A percentile compares a stretch with the other conserved stretches of the same genome.
Evolutionary conservation across 2,797 vertebrate genomes (phyloP).

Genomic region (Urophycis tenuis): DNA sequence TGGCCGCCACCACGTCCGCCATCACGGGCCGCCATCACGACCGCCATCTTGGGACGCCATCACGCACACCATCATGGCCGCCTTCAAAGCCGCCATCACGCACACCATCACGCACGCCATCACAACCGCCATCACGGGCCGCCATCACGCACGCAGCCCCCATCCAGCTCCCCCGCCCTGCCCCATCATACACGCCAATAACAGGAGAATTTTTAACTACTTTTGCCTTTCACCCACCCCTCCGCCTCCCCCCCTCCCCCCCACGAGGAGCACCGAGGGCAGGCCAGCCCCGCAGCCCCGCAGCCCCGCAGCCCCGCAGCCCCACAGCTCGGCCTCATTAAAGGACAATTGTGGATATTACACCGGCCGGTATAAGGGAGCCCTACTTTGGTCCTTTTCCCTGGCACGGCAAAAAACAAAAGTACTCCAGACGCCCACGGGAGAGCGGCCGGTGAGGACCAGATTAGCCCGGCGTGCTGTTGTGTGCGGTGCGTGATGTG

Average conservation of each 20-base stretch:
- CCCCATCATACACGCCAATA: constrained; percentile 35
- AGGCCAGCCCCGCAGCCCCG: constrained; percentile 63
- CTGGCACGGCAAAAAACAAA: constrained; percentile 61
- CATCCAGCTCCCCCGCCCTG: too few relatives aligned
- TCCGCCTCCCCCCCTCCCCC: constrained; percentile 40
- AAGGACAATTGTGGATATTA: constrained; percentile 67
- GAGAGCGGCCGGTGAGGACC: constrained; percentile 58
- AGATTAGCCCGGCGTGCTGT: constrained; percentile 49
- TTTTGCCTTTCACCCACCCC: not conserved
- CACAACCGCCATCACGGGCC: too few relatives aligned
- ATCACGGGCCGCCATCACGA: too few relatives aligned
- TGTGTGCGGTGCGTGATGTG: constrained; percentile 38
- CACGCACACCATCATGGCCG: too few relatives aligned
- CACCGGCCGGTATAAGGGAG: constrained; percentile 70
- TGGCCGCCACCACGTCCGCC: too few relatives aligned
- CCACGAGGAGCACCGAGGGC: constrained; percentile 65
- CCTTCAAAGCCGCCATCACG: too few relatives aligned
- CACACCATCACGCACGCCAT: too few relatives aligned
- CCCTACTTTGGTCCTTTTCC: constrained; percentile 68
- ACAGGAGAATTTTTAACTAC: constrained; percentile 66
- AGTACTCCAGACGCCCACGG: constrained; percentile 55
- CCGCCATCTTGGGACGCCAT: too few relatives aligned
- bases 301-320: too few relatives aligned
- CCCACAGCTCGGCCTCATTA: constrained; percentile 73
- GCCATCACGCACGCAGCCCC: too few relatives aligned